Evolutionary conservation across 2,113 vertebrate species (phyloP).

Genomic region (Colossoma macropomum): DNA sequence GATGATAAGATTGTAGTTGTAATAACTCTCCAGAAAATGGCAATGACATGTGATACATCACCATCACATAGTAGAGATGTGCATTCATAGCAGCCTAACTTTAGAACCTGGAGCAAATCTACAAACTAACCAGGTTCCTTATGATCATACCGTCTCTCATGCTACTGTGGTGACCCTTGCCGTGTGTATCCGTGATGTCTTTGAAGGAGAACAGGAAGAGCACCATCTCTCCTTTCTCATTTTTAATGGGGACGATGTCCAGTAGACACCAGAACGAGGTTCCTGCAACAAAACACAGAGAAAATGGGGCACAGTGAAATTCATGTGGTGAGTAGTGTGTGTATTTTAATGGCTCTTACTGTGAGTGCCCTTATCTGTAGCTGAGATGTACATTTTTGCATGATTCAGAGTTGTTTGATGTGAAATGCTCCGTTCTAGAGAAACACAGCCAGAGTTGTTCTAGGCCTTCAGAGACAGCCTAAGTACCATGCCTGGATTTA

Average conservation of each 20-base stretch:
- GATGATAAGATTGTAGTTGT: too few relatives aligned
- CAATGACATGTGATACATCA: too few relatives aligned
- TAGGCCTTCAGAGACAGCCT: too few relatives aligned
- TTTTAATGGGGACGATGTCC: conserved; percentile 97
- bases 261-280: conserved; percentile 90
- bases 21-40: too few relatives aligned
- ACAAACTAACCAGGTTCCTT: neutral
- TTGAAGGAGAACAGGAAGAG: conserved; percentile 98
- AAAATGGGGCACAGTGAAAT: neutral
- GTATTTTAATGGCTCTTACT: too few relatives aligned
- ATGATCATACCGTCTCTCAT: conserved; percentile 79
- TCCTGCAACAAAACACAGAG: conserved; percentile 73
- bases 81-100: neutral
- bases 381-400: too few relatives aligned
- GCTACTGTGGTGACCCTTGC: conserved; percentile 70
- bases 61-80: neutral
- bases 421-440: too few relatives aligned
- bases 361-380: too few relatives aligned
- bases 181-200: conserved; percentile 87
- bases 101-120: neutral
- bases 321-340: neutral
- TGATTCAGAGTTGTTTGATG: too few relatives aligned
- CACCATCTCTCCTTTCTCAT: conserved; percentile 95
- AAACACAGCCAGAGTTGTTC: too few relatives aligned
- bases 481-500: too few relatives aligned